Conservation (phyloP, 2,888 invertebrate genomes). For the Hydraecia micacea region DNA sequence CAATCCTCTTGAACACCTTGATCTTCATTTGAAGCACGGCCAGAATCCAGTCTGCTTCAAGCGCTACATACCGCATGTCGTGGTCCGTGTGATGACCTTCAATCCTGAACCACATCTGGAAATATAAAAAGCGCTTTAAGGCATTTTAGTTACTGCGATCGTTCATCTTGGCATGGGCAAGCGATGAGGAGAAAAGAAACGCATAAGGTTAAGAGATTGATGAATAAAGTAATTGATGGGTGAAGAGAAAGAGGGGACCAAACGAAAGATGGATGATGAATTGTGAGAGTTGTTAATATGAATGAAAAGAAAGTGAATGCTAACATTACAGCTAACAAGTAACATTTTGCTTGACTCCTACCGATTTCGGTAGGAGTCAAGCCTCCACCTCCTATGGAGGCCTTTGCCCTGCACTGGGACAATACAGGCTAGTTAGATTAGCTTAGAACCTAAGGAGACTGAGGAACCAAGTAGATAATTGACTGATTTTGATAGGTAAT, state of each 20-base stretch:
- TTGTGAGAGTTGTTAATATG: not conserved
- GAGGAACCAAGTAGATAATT: no score
- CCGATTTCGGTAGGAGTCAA: no score
- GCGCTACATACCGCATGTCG: conserved; percentile 77
- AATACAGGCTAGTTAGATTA: no score
- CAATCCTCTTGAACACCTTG: conserved; percentile 76
- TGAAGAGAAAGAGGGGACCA: not conserved
- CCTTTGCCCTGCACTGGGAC: no score
- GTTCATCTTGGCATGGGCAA: not conserved
- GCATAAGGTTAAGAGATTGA: not conserved
- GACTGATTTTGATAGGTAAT: no score
- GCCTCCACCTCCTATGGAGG: no score
- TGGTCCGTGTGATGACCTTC: conserved; percentile 80
- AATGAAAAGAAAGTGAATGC: not conserved
- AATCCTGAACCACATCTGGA: conserved; percentile 81
- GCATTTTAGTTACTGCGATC: not conserved
- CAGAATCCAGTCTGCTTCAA: conserved; percentile 79
- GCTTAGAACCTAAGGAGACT: no score
- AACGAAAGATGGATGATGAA: not conserved
- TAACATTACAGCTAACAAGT: not conserved
- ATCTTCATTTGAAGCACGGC: conserved; percentile 81
- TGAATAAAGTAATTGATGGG: not conserved
- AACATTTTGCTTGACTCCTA: no score
- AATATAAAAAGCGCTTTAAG: conserved; percentile 29
- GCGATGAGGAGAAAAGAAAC: not conserved